phyloP scores from a whole-genome alignment of 2,113 vertebrate genomes.

The Pteropus alecto region DNA sequence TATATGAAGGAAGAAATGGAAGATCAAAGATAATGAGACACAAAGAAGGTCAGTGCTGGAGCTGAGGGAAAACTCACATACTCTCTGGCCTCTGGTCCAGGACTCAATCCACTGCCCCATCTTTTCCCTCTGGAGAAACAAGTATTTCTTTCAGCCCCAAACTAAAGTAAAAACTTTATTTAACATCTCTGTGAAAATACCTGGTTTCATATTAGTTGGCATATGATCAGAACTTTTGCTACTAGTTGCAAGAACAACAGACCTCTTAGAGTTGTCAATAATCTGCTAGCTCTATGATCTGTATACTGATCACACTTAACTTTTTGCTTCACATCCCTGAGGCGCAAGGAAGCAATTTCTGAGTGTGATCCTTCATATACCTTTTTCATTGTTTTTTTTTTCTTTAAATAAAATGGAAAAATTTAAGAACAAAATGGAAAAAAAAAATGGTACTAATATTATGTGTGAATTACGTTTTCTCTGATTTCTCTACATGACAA shows the following conservation, averaged over 20 bases:
- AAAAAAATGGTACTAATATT: not conserved
- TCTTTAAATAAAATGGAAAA: conserved; percentile 1
- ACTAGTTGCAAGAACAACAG: not conserved
- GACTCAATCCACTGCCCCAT: not conserved
- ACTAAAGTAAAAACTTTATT: not conserved
- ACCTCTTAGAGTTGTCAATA: not conserved
- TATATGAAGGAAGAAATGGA: not conserved
- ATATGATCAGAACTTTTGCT: not conserved
- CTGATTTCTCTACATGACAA: not conserved
- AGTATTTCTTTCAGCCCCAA: not conserved
- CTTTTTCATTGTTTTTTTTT: not conserved
- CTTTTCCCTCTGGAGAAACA: not conserved
- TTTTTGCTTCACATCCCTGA: not conserved
- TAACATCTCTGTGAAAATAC: not conserved
- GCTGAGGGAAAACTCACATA: rapidly evolving
- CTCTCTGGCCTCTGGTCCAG: not conserved
- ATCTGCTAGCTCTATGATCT: not conserved
- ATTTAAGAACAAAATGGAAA: not conserved
- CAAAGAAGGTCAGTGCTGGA: not conserved
- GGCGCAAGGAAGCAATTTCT: not conserved
- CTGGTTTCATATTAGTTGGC: not conserved
- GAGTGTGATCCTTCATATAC: not conserved
- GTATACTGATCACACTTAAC: not conserved
- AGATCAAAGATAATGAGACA: not conserved
- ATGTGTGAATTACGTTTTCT: not conserved